These are phyloP conservation scores for Pogonomyrmex californicus DNA, from an alignment of 1,140 invertebrate genomes.

Conservation along the genomic window DNA sequence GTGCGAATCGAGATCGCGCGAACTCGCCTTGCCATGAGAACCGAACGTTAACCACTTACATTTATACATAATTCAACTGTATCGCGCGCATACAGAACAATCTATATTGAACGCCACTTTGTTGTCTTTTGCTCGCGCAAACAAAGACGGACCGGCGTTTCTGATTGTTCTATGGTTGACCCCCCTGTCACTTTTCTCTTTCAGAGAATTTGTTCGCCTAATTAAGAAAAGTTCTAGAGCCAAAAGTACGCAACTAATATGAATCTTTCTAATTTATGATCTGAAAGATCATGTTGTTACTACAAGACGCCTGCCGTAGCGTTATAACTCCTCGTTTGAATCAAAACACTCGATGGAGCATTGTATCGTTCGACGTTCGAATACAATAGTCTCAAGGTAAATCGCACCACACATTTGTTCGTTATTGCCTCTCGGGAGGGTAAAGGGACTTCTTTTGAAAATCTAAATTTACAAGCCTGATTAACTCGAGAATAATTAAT, in stretches of 20 bases:
- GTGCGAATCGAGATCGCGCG: neutral
- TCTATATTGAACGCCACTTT: conserved; percentile 15
- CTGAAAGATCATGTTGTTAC: no score
- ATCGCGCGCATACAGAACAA: conserved; percentile 21
- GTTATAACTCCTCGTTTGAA: neutral
- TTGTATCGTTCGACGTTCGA: neutral
- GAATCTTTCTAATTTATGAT: neutral
- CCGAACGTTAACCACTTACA: conserved; percentile 20
- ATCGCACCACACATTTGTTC: neutral
- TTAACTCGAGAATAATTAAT: neutral
- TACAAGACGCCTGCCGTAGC: no score
- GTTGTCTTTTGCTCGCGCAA: neutral
- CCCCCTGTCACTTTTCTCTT: neutral
- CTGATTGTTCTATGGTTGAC: neutral
- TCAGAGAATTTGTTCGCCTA: neutral
- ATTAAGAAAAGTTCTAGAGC: neutral
- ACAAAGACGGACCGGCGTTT: neutral
- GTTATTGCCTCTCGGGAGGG: neutral
- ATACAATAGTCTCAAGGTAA: neutral
- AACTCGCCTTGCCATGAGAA: neutral
- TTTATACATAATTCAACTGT: conserved; percentile 35
- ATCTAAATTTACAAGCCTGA: neutral
- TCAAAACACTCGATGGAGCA: neutral
- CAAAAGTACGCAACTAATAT: no score
- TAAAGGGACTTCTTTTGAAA: neutral